These are phyloP conservation scores for Dasypogon diadema DNA, from an alignment of 2,888 invertebrate genomes.

Conservation along the genomic window DNA sequence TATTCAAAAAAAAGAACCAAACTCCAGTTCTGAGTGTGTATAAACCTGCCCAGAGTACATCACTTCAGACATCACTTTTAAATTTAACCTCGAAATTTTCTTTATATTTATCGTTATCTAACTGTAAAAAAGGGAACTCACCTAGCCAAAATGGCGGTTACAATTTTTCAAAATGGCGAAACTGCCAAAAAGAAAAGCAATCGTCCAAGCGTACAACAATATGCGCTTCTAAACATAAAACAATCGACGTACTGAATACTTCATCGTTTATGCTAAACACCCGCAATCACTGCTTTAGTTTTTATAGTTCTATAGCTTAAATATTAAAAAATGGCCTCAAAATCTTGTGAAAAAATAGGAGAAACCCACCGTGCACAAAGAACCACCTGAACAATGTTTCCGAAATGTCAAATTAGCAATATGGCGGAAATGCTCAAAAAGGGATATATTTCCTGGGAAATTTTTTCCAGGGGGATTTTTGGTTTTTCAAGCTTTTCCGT, in stretches of 20 bases:
- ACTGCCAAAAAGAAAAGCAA: neutral
- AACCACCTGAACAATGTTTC: neutral
- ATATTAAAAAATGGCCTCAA: neutral
- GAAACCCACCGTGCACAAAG: neutral
- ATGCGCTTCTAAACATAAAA: neutral
- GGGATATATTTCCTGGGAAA: slow-evolving; percentile 3
- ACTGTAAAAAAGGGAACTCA: too few relatives aligned
- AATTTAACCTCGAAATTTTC: too few relatives aligned
- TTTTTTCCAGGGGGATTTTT: neutral
- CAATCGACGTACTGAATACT: neutral
- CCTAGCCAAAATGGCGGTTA: slow-evolving; percentile 28
- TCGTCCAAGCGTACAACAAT: neutral
- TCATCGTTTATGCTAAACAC: neutral
- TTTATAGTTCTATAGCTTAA: neutral
- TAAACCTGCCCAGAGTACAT: too few relatives aligned
- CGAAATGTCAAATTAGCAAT: neutral
- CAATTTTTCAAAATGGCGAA: slow-evolving; percentile 6
- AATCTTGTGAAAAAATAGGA: neutral
- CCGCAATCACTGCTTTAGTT: neutral
- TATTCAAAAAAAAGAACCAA: too few relatives aligned
- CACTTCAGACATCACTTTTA: too few relatives aligned
- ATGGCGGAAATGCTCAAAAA: neutral
- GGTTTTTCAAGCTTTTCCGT: slow-evolving; percentile 1
- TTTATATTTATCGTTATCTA: too few relatives aligned
- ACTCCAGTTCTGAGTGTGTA: too few relatives aligned